Conservation (phyloP, 2,113 vertebrate genomes). For the Crotalus helleri region DNA sequence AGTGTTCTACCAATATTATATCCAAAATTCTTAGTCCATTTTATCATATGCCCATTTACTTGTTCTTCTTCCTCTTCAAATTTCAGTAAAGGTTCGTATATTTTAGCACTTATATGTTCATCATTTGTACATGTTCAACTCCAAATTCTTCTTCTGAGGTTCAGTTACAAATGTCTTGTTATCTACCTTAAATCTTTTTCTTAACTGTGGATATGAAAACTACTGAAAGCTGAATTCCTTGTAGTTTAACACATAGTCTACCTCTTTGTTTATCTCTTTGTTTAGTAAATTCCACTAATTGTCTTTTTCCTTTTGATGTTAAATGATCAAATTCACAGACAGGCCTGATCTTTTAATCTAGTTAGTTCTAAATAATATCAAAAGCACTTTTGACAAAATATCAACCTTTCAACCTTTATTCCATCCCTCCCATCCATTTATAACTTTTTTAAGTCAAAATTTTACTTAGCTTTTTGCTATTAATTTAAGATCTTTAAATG, state of each 20-base stretch:
- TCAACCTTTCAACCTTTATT: neutral
- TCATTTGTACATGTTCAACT: neutral
- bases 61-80: neutral
- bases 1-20: neutral
- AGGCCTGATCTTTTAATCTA: neutral
- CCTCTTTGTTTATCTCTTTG: neutral
- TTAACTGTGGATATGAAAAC: neutral
- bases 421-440: neutral
- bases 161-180: neutral
- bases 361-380: neutral
- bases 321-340: neutral
- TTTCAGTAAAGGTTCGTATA: neutral
- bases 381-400: neutral
- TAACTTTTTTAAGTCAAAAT: neutral
- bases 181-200: neutral
- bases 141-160: neutral
- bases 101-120: neutral
- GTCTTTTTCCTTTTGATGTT: neutral
- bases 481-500: neutral
- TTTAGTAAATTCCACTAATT: neutral
- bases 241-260: neutral
- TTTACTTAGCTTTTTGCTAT: neutral
- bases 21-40: neutral
- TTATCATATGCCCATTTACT: neutral
- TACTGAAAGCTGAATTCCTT: neutral